A percentile compares a stretch with the other conserved stretches of the same genome.
phyloP scores from a whole-genome alignment of 2,888 invertebrate species.

The Trichogramma dendrolimi region DNA sequence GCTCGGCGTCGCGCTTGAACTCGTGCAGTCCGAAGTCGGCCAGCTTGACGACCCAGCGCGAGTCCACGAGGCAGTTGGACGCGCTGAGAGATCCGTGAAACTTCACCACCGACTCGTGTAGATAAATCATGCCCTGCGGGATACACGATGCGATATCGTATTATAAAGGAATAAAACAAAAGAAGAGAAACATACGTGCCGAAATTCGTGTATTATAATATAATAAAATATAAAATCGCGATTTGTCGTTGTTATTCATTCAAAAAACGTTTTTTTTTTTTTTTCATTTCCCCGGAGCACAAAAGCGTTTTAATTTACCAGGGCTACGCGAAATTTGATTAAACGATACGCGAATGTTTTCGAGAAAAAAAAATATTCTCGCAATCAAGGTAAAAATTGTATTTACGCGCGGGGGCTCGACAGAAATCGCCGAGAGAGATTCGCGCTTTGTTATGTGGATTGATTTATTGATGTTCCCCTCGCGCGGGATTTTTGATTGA shows the following conservation, averaged over 20 bases:
- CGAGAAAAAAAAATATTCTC: too few relatives aligned
- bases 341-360: too few relatives aligned
- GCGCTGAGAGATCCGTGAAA: slow-evolving; percentile 85
- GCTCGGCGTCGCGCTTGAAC: slow-evolving; percentile 74
- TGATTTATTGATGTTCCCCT: background rate
- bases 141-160: slow-evolving; percentile 23
- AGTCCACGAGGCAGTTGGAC: slow-evolving; percentile 90
- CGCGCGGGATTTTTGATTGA: background rate
- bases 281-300: too few relatives aligned
- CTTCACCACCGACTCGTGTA: slow-evolving; percentile 81
- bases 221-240: background rate
- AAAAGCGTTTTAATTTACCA: too few relatives aligned
- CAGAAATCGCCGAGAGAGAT: background rate
- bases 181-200: background rate
- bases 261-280: too few relatives aligned
- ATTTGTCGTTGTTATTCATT: too few relatives aligned
- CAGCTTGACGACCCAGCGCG: slow-evolving; percentile 90
- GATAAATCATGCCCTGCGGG: slow-evolving; percentile 81
- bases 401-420: background rate
- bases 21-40: slow-evolving; percentile 88
- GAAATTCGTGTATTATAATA: background rate
- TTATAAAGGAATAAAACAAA: background rate
- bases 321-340: too few relatives aligned
- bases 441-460: background rate
- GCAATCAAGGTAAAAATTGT: too few relatives aligned